Conservation (phyloP, 2,113 vertebrate species). For the Poeciliopsis prolifica region DNA sequence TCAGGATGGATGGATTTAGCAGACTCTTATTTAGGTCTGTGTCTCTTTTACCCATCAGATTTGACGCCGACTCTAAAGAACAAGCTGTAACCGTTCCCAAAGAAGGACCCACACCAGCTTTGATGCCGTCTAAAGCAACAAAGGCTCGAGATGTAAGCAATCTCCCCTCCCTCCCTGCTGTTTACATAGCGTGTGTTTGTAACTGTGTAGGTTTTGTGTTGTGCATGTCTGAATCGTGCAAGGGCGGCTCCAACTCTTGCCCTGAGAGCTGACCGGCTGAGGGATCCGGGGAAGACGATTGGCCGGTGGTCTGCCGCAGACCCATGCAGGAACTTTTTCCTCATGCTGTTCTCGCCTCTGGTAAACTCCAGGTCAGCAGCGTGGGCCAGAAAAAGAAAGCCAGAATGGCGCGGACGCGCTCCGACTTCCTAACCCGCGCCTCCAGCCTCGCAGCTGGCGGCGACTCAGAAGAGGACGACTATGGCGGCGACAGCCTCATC, state of each 20-base stretch:
- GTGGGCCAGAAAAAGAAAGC: conserved; percentile 97
- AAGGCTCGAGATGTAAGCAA: conserved; percentile 77
- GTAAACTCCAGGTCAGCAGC: conserved; percentile 84
- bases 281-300: conserved; percentile 9
- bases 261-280: background rate
- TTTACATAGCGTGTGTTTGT: conserved; percentile 24
- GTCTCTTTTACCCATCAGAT: conserved; percentile 62
- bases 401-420: conserved; percentile 99
- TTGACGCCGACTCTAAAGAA: conserved; percentile 72
- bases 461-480: conserved; percentile 96
- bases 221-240: conserved; percentile 21
- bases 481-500: conserved; percentile 83
- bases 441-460: conserved; percentile 88
- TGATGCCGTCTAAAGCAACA: conserved; percentile 72
- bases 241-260: conserved; percentile 1
- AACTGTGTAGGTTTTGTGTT: conserved; percentile 21
- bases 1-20: too few relatives aligned
- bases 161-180: too few relatives aligned
- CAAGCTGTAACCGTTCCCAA: conserved; percentile 69
- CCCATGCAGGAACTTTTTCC: conserved; percentile 40
- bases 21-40: background rate
- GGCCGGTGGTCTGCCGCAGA: conserved; percentile 15
- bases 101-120: conserved; percentile 71
- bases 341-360: conserved; percentile 77
- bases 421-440: conserved; percentile 98